These are phyloP conservation scores for Dexiosoma caninum DNA, from an alignment of 2,888 invertebrate genomes.

Conservation along the genomic window DNA sequence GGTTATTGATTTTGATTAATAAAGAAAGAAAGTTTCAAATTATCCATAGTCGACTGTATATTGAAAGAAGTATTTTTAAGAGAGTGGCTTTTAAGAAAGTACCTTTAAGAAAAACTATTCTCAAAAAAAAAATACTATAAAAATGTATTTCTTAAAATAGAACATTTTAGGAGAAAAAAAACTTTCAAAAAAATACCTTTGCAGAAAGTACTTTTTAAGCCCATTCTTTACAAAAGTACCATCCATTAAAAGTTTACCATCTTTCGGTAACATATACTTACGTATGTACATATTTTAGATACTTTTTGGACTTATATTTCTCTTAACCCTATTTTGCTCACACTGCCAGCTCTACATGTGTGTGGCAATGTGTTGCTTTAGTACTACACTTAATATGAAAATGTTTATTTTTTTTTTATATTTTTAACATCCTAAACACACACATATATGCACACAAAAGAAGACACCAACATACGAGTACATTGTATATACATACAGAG, in stretches of 20 bases:
- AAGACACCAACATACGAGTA: background rate
- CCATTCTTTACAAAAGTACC: background rate
- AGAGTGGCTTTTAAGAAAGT: background rate
- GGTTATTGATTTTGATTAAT: too few relatives aligned
- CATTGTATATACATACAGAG: background rate
- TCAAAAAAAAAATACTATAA: too few relatives aligned
- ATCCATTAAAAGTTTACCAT: background rate
- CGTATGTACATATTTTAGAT: background rate
- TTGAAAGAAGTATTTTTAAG: too few relatives aligned
- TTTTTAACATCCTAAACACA: background rate
- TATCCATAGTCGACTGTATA: too few relatives aligned
- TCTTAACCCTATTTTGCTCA: background rate
- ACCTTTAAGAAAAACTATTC: background rate
- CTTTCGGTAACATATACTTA: background rate
- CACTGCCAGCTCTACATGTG: too few relatives aligned
- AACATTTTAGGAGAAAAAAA: background rate
- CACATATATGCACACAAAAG: background rate
- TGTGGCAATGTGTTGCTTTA: background rate
- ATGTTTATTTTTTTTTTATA: conserved; percentile 18
- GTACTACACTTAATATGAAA: conserved; percentile 13
- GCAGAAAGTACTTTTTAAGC: background rate
- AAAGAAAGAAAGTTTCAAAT: too few relatives aligned
- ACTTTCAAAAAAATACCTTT: background rate
- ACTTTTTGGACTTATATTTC: too few relatives aligned
- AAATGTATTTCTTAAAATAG: background rate